Evolutionary conservation across 2,888 invertebrate species (phyloP).

Genomic region (Cryptus armator): DNA sequence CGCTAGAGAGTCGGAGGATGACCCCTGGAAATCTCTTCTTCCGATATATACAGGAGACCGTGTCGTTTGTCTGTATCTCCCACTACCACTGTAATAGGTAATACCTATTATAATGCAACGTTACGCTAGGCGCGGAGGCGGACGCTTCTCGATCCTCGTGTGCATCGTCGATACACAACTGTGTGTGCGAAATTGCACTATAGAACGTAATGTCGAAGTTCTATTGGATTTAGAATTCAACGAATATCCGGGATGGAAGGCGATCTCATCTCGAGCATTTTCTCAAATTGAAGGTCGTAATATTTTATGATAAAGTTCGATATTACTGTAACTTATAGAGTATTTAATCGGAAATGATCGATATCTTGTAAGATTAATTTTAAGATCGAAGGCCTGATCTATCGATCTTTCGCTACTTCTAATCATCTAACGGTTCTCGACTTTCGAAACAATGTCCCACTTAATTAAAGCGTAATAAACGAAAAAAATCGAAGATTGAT

Average conservation of each 20-base stretch:
- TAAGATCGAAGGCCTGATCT: no score
- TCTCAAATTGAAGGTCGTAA: not conserved
- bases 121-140: slow-evolving; percentile 53
- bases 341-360: no score
- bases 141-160: slow-evolving; percentile 31
- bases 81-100: slow-evolving; percentile 24
- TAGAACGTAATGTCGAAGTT: slow-evolving; percentile 25
- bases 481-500: no score
- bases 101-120: slow-evolving; percentile 53
- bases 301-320: not conserved
- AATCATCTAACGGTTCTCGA: no score
- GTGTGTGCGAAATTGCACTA: slow-evolving; percentile 20
- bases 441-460: no score
- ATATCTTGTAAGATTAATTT: no score
- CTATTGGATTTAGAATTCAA: slow-evolving; percentile 2
- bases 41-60: slow-evolving; percentile 33
- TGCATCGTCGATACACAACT: slow-evolving; percentile 35
- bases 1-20: slow-evolving; percentile 52
- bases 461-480: no score
- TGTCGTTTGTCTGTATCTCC: not conserved
- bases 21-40: slow-evolving; percentile 51
- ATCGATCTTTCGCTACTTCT: no score
- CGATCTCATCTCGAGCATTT: slow-evolving; percentile 46
- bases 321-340: no score
- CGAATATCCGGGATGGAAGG: slow-evolving; percentile 17